Base-by-base conservation (phyloP, 2,888 invertebrate species). In the Merodon equestris region DNA sequence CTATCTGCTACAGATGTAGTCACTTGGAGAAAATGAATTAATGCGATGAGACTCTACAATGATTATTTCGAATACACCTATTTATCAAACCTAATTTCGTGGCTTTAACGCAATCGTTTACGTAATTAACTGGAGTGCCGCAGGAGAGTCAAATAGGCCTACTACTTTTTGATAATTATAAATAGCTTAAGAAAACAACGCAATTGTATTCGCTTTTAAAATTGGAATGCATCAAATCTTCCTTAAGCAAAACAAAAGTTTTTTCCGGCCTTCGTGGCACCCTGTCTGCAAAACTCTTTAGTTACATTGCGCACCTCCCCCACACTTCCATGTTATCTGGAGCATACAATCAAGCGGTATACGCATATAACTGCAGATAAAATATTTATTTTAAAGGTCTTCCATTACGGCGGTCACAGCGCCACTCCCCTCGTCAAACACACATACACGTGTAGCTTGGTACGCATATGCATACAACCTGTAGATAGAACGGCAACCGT, bases 371-470 rank as follows among this genome's bases (percentile, higher is more conserved):
- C 64, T 66, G 75, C 64, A 75, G 75, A 81, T 81, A 70, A 81
- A 81, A 74, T 74, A 81, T 81, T 81, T 74, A 81, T 70, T 75
- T 81, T 61, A 75, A 81, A 75, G 74, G 56, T 27, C 61, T 53
- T 36, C 14, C 27, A 27, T 4, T 27, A 7, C 27, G 2, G 27
- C 27, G 2, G 7, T 7, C 27, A 2, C 2, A 4, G 2, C 7
- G 7, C 27, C 27, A 27, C 27, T 27, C 27, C 27, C 27, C 54
- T 51, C 53, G 56, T 9, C 45, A 57, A 36, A 36, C 56, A 56
- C 63, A 38, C 3, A 27, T 47, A 38, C 38, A 13, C 19, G 18
- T 48, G 13, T n/a, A 48, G 40, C 27, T 38, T 15, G 34, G 58
- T 36, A 61, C 50, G 61, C 71, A 73, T 54, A 40, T 10, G 3